phyloP scores from a whole-genome alignment of 2,113 vertebrate genomes.

The Gambusia affinis region DNA sequence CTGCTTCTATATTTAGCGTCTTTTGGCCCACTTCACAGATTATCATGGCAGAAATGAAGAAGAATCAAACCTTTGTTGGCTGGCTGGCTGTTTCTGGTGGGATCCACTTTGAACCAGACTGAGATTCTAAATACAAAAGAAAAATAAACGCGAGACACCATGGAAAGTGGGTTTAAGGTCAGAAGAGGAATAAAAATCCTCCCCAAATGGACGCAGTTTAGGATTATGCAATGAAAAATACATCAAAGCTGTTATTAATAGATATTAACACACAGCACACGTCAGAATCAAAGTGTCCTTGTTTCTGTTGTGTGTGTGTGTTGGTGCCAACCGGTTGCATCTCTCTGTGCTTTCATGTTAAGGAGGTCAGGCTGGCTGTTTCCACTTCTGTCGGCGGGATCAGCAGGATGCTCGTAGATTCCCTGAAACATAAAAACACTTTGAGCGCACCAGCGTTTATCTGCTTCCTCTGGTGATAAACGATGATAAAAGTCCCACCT shows the following conservation, averaged over 20 bases:
- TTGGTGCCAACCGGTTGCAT: conserved; percentile 55
- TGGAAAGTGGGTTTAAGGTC: conserved; percentile 1
- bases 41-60: conserved; percentile 27
- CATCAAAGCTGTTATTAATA: conserved; percentile 35
- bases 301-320: conserved; percentile 14
- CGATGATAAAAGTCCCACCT: conserved; percentile 49
- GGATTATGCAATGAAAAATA: conserved; percentile 5
- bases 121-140: conserved; percentile 55
- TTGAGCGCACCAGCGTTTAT: not conserved
- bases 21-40: conserved; percentile 28
- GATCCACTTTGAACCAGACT: conserved; percentile 63
- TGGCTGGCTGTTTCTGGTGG: conserved; percentile 59
- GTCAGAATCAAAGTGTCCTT: not conserved
- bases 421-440: conserved; percentile 48
- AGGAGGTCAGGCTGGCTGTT: conserved; percentile 65
- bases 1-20: conserved; percentile 60
- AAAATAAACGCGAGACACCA: conserved; percentile 21
- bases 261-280: not conserved
- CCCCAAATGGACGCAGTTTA: not conserved
- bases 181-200: conserved; percentile 5
- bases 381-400: conserved; percentile 48
- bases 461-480: not conserved
- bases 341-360: conserved; percentile 61
- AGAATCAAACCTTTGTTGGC: conserved; percentile 71
- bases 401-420: conserved; percentile 58